Base-by-base conservation (phyloP, 2,797 vertebrate species). In the Spatula versicolor region DNA sequence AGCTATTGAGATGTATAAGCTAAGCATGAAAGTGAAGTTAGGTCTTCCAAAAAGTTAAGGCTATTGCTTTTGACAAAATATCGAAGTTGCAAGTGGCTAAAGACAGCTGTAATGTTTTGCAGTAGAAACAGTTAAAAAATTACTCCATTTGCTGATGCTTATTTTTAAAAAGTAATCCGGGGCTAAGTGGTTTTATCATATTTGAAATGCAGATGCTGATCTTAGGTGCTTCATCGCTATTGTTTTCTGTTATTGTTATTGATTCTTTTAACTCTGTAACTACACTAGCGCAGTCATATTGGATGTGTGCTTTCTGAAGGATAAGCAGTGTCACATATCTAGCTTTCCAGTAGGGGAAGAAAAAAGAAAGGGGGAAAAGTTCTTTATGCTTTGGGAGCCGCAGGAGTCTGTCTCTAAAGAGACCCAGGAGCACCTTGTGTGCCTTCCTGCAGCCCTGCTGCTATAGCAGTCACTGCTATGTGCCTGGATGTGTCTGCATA, bases 201-300 rank as follows among this genome's bases (percentile, higher is more conserved):
- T 76, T 80, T 62, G 30, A 76, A 83, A 74, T 66, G 73, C n/a
- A 80, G 72, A 69, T 9, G 4, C 35, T 67, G 43, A 72, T 69
- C 35, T 77, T 62, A 30, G n/a, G 5, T 16, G 26, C 68, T 83
- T 77, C 45, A 56, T 80, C 19, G 6, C 55, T 75, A 55, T 46
- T 84, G 28, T 76, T 92, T 88, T 92, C 64, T 76, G 30, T 64
- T 82, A 14, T 73, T n/a, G 30, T 55, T 92, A 64, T 78, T 87
- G 82, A 89, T 77, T 89, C 18, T 89, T 13, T 54, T 83, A 85
- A 64, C 52, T 83, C 50, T 92, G 13, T 31, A 79, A 64, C 50
- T 48, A 37, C 50, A 9, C 41, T 68, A 33, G 35, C 33, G 35
- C 55, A 56, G 76, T 83, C 72, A 31, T 48, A 25, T 76, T 9